These are phyloP conservation scores for Psilopsiagon aymara DNA, from an alignment of 2,113 vertebrate genomes.

Conservation along the genomic window DNA sequence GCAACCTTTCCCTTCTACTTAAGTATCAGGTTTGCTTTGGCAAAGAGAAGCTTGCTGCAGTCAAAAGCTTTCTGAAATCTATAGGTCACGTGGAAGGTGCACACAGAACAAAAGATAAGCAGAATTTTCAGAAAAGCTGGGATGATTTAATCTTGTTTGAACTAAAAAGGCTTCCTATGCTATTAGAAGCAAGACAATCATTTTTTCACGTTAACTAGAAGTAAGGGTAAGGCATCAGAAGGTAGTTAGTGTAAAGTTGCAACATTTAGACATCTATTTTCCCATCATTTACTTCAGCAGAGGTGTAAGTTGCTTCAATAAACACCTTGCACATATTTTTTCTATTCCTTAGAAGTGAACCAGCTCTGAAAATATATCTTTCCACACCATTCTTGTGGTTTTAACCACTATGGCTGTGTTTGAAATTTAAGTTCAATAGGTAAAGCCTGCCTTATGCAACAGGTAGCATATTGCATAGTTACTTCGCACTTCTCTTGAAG, in stretches of 20 bases:
- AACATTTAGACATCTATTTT: neutral
- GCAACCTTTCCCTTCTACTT: neutral
- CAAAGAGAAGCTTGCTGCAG: neutral
- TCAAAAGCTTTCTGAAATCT: neutral
- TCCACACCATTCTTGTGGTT: neutral
- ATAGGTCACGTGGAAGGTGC: neutral
- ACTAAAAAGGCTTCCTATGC: neutral
- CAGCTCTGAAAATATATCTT: neutral
- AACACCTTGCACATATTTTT: neutral
- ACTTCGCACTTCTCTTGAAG: neutral
- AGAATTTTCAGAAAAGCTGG: neutral
- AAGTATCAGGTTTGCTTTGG: neutral
- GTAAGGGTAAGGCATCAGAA: neutral
- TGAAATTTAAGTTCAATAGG: neutral
- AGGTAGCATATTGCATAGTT: neutral
- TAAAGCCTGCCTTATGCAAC: neutral
- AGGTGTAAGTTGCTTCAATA: neutral
- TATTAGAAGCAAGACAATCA: neutral
- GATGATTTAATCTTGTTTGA: fast-evolving
- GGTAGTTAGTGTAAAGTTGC: neutral
- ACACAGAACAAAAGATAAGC: neutral
- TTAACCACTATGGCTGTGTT: neutral
- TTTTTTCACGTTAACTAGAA: neutral
- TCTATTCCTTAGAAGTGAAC: neutral
- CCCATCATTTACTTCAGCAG: neutral